Evolutionary conservation across 2,113 vertebrate species (phyloP).

Genomic region (Eudyptes chrysolophus): DNA sequence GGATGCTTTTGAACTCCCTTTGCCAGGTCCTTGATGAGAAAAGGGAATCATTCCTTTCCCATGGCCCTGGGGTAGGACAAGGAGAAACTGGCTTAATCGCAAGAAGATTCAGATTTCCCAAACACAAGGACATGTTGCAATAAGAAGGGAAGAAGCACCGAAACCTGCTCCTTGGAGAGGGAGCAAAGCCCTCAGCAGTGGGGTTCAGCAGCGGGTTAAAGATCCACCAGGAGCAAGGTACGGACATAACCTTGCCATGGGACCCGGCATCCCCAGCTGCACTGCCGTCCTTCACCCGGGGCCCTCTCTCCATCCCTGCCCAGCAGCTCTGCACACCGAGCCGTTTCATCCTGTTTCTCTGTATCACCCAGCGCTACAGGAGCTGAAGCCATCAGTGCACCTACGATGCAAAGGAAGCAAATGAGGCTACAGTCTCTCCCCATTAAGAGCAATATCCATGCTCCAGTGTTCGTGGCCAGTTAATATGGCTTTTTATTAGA

Average conservation of each 20-base stretch:
- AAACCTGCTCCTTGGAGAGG: neutral
- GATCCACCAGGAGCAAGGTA: neutral
- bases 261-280: neutral
- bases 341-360: neutral
- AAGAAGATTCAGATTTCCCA: neutral
- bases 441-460: conserved; percentile 26
- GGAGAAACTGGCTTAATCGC: neutral
- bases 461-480: neutral
- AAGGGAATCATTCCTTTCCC: neutral
- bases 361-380: neutral
- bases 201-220: neutral
- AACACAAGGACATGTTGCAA: rapidly evolving
- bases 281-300: neutral
- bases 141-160: neutral
- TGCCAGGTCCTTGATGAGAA: neutral
- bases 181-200: neutral
- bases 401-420: neutral
- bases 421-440: neutral
- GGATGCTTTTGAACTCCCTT: neutral
- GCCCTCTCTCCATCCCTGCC: neutral
- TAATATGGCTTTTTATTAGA: conserved; percentile 29
- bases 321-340: neutral
- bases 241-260: neutral
- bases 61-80: neutral
- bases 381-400: neutral